Evolutionary conservation across 2,797 vertebrate species (phyloP).

Genomic region (Gallinago solitaria): DNA sequence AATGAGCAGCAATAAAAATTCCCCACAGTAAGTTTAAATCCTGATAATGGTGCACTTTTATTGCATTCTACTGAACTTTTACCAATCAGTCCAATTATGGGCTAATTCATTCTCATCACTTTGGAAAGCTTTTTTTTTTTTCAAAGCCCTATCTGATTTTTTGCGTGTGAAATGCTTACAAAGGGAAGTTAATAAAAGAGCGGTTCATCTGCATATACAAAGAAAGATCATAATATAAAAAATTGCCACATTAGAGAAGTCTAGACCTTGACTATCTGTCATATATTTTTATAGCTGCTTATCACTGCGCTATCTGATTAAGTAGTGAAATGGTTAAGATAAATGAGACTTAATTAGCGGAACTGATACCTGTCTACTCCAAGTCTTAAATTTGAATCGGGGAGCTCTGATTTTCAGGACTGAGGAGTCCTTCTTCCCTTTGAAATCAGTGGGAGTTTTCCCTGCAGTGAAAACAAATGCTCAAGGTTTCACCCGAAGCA

Average conservation of each 20-base stretch:
- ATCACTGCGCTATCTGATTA: conserved; percentile 57
- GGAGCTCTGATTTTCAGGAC: conserved; percentile 31
- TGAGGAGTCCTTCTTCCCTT: not conserved
- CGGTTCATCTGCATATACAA: conserved; percentile 53
- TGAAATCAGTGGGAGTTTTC: conserved; percentile 28
- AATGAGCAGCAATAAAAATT: conserved; percentile 43
- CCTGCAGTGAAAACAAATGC: not conserved
- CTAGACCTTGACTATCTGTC: conserved; percentile 68
- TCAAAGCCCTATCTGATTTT: conserved; percentile 64
- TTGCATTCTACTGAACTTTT: conserved; percentile 51
- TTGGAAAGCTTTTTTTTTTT: conserved; percentile 31
- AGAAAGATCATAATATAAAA: conserved; percentile 61
- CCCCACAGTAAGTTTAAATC: conserved; percentile 14
- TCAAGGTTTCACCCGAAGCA: not conserved
- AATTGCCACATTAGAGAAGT: conserved; percentile 64
- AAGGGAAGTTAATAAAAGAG: conserved; percentile 65
- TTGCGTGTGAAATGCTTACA: conserved; percentile 62
- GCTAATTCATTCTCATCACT: conserved; percentile 59
- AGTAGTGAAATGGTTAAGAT: conserved; percentile 64
- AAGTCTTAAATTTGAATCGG: conserved; percentile 2
- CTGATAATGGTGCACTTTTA: conserved; percentile 42
- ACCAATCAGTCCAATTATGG: conserved; percentile 55
- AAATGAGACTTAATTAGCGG: conserved; percentile 55
- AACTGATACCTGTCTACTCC: conserved; percentile 56
- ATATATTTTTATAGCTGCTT: conserved; percentile 42